phyloP scores from a whole-genome alignment of 2,113 vertebrate genomes.

The Urocynchramus pylzowi region DNA sequence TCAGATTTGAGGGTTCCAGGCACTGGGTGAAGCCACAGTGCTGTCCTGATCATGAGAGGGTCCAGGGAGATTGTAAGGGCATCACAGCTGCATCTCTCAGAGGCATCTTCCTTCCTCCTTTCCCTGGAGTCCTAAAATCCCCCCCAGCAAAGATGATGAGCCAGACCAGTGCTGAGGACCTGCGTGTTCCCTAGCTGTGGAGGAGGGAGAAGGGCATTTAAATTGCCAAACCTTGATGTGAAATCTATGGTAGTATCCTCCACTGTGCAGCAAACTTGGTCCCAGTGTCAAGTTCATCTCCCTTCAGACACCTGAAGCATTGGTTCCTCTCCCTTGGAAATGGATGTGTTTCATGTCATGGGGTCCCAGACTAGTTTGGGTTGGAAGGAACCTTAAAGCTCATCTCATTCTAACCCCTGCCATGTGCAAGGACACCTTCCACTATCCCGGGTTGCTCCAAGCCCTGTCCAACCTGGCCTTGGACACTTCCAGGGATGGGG shows the following conservation, averaged over 20 bases:
- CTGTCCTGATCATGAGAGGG: not conserved
- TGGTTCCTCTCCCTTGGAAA: not conserved
- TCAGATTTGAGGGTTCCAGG: not conserved
- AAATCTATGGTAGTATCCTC: not conserved
- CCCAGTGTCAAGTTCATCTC: not conserved
- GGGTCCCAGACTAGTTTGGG: not conserved
- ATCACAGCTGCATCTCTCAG: not conserved
- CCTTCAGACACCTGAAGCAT: not conserved
- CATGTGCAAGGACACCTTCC: not conserved
- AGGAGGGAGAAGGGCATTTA: not conserved
- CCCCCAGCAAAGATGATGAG: not conserved
- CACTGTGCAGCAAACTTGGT: not conserved
- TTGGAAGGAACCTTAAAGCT: not conserved
- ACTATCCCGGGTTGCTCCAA: not conserved
- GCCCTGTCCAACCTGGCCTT: fast-evolving
- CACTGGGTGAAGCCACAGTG: not conserved
- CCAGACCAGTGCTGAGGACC: not conserved
- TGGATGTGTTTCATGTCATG: not conserved
- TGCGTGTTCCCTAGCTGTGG: fast-evolving
- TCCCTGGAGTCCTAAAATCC: not conserved
- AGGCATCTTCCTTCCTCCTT: not conserved
- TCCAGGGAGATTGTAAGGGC: not conserved
- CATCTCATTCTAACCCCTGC: not conserved
- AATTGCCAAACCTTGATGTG: not conserved
- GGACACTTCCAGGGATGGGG: not conserved